Percentiles rank a stretch among this genome's conserved stretches.
Evolutionary conservation across 2,113 vertebrate species (phyloP).

Genomic region (Rynchops niger): DNA sequence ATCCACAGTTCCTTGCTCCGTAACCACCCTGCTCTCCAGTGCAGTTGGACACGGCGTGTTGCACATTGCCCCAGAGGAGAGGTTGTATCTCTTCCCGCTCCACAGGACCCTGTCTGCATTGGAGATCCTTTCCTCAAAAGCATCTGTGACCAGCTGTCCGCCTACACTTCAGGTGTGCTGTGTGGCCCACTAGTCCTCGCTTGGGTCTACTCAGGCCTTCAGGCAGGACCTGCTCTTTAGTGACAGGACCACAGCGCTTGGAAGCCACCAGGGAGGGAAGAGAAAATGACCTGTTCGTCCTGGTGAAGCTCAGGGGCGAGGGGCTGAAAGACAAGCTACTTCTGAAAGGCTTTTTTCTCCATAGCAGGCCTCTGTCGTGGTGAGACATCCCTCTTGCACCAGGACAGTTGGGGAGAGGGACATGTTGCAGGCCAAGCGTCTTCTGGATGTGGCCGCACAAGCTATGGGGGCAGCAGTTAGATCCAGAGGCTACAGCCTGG

Average conservation of each 20-base stretch:
- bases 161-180: too few relatives aligned
- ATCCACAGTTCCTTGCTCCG: background rate
- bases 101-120: background rate
- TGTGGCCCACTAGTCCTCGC: fast-evolving
- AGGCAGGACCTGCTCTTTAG: background rate
- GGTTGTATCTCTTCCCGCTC: fast-evolving
- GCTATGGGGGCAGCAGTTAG: background rate
- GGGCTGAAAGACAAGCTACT: background rate
- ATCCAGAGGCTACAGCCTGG: too few relatives aligned
- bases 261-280: background rate
- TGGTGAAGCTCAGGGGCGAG: background rate
- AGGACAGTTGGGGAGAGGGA: fast-evolving
- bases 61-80: background rate
- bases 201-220: background rate
- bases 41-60: background rate
- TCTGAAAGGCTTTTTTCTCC: background rate
- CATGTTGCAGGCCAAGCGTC: fast-evolving
- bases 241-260: background rate
- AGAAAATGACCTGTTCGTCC: background rate
- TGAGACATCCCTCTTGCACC: fast-evolving
- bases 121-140: background rate
- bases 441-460: fast-evolving
- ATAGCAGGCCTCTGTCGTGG: fast-evolving
- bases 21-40: background rate
- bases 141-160: background rate